Base-by-base conservation (phyloP, 2,888 invertebrate genomes). In the Protodeltote pygarga region DNA sequence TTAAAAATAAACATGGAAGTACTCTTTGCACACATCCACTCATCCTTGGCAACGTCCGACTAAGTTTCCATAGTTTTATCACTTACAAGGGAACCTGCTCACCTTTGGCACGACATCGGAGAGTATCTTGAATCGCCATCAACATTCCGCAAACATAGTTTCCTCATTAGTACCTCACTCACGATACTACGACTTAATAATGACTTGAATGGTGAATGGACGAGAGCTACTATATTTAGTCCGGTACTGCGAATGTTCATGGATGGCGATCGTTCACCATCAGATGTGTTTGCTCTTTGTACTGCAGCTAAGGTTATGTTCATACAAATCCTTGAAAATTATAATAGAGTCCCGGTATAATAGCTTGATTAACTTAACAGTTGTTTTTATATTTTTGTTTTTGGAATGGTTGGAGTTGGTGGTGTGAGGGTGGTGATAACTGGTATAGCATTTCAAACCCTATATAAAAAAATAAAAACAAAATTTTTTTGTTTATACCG, bases 101-200 rank as follows among this genome's bases (percentile, higher is more conserved):
- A 68, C 68, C 68, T 68, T 58, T 65, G 65, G 54, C 65, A 46
- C 37, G 35, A 24, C 42, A 54, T 64, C 67, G 58, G n/a, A 58
- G 45, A 44, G 37, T 40, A 52, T 59, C 53, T 55, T 5, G 29
- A 38, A 45, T 44, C 35, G 34, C 32, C 53, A 62, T 51, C 55
- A 45, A 53, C 66, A 68, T 68, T 51, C 59, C 58, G 19, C 28
- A 37, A 28, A 10, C 57, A 57, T 59, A 60, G 59, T 42, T 75
- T 73, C 75, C 71, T 73, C 70, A 77, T 77, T 76, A 73, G 65
- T 45, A 65, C 32, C 34, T 41, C 44, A 48, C 59, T 65, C 71
- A 66, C 67, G 62, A 48, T 34, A 49, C 39, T 27, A 44, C 50
- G 61, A 55, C 55, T 53, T 63, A 51, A 65, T 68, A 65, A 71